These are phyloP conservation scores for Pissodes strobi DNA, from an alignment of 1,140 invertebrate species.

Conservation along the genomic window DNA sequence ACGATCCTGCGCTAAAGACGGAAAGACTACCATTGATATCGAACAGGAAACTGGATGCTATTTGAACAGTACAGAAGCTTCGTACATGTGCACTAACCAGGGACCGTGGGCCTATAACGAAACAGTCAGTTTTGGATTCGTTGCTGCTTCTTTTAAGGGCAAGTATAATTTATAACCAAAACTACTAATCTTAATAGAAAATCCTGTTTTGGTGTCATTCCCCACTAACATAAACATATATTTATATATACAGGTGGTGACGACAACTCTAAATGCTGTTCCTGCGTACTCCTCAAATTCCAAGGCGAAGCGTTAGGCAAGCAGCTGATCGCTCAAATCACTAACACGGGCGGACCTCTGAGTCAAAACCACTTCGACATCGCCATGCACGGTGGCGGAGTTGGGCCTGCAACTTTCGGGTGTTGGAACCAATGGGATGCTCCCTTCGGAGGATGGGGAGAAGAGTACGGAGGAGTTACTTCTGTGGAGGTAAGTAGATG, in stretches of 20 bases:
- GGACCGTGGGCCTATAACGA: background rate
- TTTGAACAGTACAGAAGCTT: background rate
- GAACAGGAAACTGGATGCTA: constrained; percentile 11
- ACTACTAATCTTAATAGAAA: no score
- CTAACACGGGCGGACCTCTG: constrained; percentile 8
- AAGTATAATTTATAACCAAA: background rate
- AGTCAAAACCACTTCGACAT: constrained; percentile 24
- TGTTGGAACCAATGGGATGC: constrained; percentile 17
- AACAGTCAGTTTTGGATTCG: constrained; percentile 1
- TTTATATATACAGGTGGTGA: no score
- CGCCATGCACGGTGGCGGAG: constrained; percentile 18
- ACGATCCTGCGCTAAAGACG: constrained; percentile 2
- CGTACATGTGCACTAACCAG: constrained; percentile 23
- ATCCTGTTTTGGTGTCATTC: no score
- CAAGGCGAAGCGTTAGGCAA: constrained; percentile 1
- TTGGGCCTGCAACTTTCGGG: constrained; percentile 4
- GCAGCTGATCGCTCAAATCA: constrained; percentile 5
- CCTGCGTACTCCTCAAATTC: constrained; percentile 11
- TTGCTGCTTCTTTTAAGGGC: background rate
- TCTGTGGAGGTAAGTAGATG: constrained; percentile 5
- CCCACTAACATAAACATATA: no score
- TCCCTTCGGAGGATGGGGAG: constrained; percentile 14
- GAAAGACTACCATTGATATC: background rate
- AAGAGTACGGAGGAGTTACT: background rate
- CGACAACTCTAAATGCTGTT: constrained; percentile 9